Base-by-base conservation (phyloP, 1,140 invertebrate species). In the Eurosta solidaginis region DNA sequence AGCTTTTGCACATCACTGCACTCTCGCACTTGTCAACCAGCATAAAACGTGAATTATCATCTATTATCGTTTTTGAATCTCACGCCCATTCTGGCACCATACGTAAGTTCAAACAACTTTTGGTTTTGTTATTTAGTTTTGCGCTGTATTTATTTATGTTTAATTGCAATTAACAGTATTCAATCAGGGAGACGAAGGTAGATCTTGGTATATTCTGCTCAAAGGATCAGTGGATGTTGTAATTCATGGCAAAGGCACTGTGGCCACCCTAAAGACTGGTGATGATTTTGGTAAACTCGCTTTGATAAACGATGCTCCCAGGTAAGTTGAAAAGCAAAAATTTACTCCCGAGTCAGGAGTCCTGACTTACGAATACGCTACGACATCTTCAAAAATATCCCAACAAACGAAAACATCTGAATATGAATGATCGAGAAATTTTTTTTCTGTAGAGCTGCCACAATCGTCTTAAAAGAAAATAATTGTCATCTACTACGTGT, bases 251-350 rank as follows among this genome's bases (percentile, higher is more conserved):
- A 96, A 96, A 90, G 95, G 95, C 40, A 92, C 93, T 12, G 95
- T 96, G 14, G 94, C 93, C 79, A 93, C 93, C 33, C 89, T 96
- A 12, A 93, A 94, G 82, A 94, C 95, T 88, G 95, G 95, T 77
- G 95, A 96, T 88, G 95, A 96, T 88, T 96, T 96, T 88, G 95
- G 94, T 50, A 96, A 96, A 90, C 89, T 96, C 76, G 95, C 95
- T 73, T 88, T 96, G 45, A 94, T 96, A 36, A 96, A 96, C 88
- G 94, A 96, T 89, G 93, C 94, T 49, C 95, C 95, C 73, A 93
- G 94, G 93, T 94, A 89, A 84, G 85, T 78, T 54, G 17, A 25
- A 36, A 7, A 27, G 22, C n/a, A n/a, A n/a, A 47, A n/a, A 47
- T 47, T 12, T 42, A 42, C 12, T 12, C 42, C 6, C 42, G n/a